Evolutionary conservation across 2,113 vertebrate species (phyloP).

Genomic region (Archilochus colubris): DNA sequence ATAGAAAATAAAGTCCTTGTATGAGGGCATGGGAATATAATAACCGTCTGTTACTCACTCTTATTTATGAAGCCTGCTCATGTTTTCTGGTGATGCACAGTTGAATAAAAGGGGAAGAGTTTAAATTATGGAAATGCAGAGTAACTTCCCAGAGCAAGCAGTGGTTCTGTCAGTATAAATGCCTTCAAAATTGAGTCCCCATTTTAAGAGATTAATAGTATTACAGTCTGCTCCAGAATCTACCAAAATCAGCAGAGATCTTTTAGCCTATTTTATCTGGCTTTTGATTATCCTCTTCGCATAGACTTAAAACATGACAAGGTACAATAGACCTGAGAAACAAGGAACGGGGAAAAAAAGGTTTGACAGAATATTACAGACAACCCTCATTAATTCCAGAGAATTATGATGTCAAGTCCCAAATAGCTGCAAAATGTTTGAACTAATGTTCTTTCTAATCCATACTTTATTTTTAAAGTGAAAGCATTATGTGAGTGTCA

Average conservation of each 20-base stretch:
- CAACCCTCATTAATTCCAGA: constrained; percentile 3
- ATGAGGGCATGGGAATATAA: not conserved
- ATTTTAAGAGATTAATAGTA: not conserved
- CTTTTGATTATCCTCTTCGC: constrained; percentile 34
- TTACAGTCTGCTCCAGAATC: constrained; percentile 10
- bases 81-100: not conserved
- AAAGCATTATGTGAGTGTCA: not conserved
- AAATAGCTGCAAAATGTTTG: constrained; percentile 14
- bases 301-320: constrained; percentile 12
- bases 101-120: constrained; percentile 5
- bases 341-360: not conserved
- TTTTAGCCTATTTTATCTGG: constrained; percentile 15
- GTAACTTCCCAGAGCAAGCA: not conserved
- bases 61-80: not conserved
- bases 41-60: not conserved
- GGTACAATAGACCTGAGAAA: constrained; percentile 3
- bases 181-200: not conserved
- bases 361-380: not conserved
- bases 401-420: constrained; percentile 8
- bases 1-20: not conserved
- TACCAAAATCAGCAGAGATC: constrained; percentile 10
- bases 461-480: constrained; percentile 13
- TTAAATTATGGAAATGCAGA: constrained; percentile 21
- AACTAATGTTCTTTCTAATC: constrained; percentile 5
- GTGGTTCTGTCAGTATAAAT: constrained; percentile 9